Base-by-base conservation (phyloP, 2,888 invertebrate species). In the Metellina segmentata region DNA sequence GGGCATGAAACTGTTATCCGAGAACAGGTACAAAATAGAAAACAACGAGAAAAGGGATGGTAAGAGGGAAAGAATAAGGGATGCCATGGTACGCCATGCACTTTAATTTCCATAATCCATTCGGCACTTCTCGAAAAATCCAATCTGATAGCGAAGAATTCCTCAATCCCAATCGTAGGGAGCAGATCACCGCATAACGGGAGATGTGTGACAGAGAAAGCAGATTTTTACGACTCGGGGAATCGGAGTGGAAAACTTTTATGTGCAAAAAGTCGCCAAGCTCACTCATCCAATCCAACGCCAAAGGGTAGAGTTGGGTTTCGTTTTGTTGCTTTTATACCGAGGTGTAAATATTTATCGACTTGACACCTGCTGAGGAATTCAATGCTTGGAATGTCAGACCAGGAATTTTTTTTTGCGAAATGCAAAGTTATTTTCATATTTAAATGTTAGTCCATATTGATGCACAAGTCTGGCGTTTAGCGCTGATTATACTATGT, bases 1-100 rank as follows among this genome's bases (percentile, higher is more conserved):
- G 0, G 91, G 88, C 48, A 89, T 74, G 69, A 91, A 89, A 69
- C 93, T 89, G 48, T 91, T 89, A 72, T 93, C 91, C 83, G 91
- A 88, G 13, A 85, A 86, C n/a, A 93, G 13, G 20, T 89, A 89
- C 48, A 91, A 19, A 7, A 91, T 20, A 1, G 91, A 20, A 7
- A 91, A 34, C 6, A 91, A 74, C 4, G 91, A 91, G 16, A 91
- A 20, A 2, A 91, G 13, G 2, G 91, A 85, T 69, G 91, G 88
- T 34, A 91, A 16, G 77, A 91, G 34, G 61, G 91, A 88, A 7
- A 91, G n/a, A 20, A 91, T 20, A n/a, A 77, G 8, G 16, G 91
- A 83, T 9, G 74, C 88, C 91, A 91, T 91, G 51, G 61, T 82
- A 69, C 87, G 70, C 77, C 53, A 82, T 91, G 11, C 52, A 83